Percentiles rank a stretch among this genome's conserved stretches.
Evolutionary conservation across 2,888 invertebrate species (phyloP).

Genomic region (Mythimna loreyi): DNA sequence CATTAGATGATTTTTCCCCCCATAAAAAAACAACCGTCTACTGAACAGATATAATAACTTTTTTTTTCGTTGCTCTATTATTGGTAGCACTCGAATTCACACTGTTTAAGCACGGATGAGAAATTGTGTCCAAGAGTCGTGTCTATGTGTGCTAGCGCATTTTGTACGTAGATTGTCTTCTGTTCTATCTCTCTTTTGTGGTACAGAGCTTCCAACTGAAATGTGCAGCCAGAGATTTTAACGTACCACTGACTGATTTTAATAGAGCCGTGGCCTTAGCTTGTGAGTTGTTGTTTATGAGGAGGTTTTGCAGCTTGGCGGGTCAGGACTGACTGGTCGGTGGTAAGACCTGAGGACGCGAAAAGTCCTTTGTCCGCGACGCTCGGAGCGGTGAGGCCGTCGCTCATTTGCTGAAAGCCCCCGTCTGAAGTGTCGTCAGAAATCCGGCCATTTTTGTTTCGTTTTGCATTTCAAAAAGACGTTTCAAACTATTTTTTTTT

Average conservation of each 20-base stretch:
- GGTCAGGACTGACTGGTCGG: constrained; percentile 49
- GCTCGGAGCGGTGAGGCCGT: constrained; percentile 72
- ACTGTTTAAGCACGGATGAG: too few relatives aligned
- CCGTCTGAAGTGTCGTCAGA: constrained; percentile 79
- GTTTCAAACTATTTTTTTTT: constrained; percentile 48
- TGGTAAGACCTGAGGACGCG: constrained; percentile 70
- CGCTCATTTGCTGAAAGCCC: constrained; percentile 87
- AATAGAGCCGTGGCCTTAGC: constrained; percentile 68
- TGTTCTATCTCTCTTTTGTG: too few relatives aligned
- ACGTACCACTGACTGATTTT: constrained; percentile 66
- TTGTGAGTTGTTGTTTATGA: constrained; percentile 65
- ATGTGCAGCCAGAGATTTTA: constrained; percentile 72
- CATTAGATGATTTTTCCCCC: too few relatives aligned
- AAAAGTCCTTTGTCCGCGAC: constrained; percentile 80
- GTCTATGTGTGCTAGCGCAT: too few relatives aligned
- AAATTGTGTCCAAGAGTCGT: too few relatives aligned
- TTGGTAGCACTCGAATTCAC: too few relatives aligned
- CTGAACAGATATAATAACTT: too few relatives aligned
- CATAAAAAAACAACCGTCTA: too few relatives aligned
- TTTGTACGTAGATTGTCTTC: too few relatives aligned
- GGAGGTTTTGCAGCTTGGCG: constrained; percentile 56
- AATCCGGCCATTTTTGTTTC: constrained; percentile 79
- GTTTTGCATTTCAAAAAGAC: constrained; percentile 70
- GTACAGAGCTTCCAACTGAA: constrained; percentile 68
- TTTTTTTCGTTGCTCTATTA: too few relatives aligned